Evolutionary conservation across 2,797 vertebrate genomes (phyloP).

Genomic region (Tragelaphus oryx): DNA sequence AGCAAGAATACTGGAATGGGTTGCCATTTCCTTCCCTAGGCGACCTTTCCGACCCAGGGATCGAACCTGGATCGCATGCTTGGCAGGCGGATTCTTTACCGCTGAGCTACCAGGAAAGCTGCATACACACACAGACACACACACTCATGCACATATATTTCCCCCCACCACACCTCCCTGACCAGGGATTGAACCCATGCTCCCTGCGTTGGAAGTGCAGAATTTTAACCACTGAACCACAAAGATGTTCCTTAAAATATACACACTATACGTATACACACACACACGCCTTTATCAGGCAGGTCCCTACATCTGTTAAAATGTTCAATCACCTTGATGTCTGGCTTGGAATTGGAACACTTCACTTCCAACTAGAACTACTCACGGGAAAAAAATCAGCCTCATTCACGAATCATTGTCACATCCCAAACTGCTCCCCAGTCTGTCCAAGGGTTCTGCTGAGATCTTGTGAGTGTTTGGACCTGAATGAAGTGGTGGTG

Average conservation of each 20-base stretch:
- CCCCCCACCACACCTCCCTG: background rate
- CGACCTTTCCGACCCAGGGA: background rate
- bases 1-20: background rate
- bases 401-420: background rate
- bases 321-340: background rate
- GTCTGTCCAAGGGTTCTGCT: background rate
- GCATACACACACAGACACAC: background rate
- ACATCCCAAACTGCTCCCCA: background rate
- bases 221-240: background rate
- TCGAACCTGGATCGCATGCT: background rate
- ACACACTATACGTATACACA: background rate
- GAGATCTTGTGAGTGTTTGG: background rate
- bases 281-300: background rate
- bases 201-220: background rate
- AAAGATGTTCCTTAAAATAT: background rate
- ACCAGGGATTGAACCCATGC: background rate
- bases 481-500: background rate
- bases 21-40: background rate
- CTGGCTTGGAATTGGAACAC: background rate
- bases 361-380: background rate
- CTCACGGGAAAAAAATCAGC: background rate
- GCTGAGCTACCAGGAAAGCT: background rate
- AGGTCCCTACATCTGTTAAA: background rate
- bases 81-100: background rate
- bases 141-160: background rate